Percentiles rank a stretch among this genome's conserved stretches.
phyloP scores from a whole-genome alignment of 2,797 vertebrate genomes.

The Tinamus major region DNA sequence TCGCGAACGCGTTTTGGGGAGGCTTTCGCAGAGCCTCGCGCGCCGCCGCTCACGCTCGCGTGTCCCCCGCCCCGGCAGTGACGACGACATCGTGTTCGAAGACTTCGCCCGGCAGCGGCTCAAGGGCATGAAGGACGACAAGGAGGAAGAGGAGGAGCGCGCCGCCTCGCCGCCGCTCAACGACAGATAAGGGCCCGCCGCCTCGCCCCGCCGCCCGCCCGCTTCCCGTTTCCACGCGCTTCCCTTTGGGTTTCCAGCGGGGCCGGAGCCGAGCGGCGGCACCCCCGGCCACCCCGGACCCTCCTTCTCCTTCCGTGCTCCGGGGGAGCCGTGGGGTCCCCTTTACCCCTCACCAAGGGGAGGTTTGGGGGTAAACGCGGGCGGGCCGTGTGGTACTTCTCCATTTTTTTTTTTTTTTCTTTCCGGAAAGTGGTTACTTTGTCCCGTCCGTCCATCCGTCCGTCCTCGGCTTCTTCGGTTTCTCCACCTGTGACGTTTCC shows the following conservation, averaged over 20 bases:
- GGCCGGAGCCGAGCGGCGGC: too few relatives aligned
- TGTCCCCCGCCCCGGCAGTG: constrained; percentile 76
- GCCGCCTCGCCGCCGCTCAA: constrained; percentile 87
- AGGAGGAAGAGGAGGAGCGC: constrained; percentile 92
- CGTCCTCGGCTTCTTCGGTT: constrained; percentile 54
- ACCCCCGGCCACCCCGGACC: neutral
- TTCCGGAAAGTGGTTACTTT: constrained; percentile 75
- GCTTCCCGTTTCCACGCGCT: too few relatives aligned
- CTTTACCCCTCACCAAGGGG: too few relatives aligned
- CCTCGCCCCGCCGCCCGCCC: neutral
- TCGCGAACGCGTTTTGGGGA: too few relatives aligned
- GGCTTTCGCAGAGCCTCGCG: too few relatives aligned
- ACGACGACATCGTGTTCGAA: constrained; percentile 96
- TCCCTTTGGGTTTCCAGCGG: neutral
- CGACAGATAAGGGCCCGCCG: constrained; percentile 85
- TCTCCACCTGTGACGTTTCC: constrained; percentile 74
- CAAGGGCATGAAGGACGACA: constrained; percentile 90
- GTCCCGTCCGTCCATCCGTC: constrained; percentile 57
- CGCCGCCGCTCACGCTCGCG: neutral
- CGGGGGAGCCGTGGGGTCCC: too few relatives aligned
- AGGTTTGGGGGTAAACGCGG: neutral
- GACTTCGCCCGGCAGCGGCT: constrained; percentile 96
- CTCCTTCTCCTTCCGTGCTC: neutral
- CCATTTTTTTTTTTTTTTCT: neutral
- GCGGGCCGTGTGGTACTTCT: constrained; percentile 47